Conservation (phyloP, 2,888 invertebrate species). For the Dinocampus coccinellae region DNA sequence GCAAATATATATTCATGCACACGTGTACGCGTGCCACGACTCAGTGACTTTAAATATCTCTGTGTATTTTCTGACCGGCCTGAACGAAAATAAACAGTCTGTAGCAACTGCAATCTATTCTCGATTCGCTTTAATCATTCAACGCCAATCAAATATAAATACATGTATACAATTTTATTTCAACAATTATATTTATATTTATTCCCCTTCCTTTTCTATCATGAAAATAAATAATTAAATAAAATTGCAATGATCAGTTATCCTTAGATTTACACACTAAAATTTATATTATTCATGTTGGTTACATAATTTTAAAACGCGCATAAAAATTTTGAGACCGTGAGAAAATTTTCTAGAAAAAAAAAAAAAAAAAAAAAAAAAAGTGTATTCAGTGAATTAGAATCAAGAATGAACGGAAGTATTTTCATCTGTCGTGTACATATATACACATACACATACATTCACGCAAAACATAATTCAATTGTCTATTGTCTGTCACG, state of each 20-base stretch:
- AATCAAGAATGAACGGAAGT: neutral
- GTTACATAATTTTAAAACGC: neutral
- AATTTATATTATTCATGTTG: neutral
- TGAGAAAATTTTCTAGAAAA: neutral
- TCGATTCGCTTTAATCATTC: conserved; percentile 44
- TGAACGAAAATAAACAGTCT: conserved; percentile 58
- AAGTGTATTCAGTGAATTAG: neutral
- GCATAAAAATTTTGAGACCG: neutral
- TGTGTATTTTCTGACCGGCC: conserved; percentile 53
- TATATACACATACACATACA: neutral
- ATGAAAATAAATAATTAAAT: too few relatives aligned
- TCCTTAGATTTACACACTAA: too few relatives aligned
- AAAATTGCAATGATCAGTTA: too few relatives aligned
- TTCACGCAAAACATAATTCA: too few relatives aligned
- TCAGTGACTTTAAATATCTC: conserved; percentile 53
- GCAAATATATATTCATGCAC: conserved; percentile 21
- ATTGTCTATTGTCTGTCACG: neutral
- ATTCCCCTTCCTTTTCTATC: too few relatives aligned
- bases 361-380: neutral
- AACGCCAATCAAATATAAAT: conserved; percentile 4
- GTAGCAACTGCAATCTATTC: conserved; percentile 52
- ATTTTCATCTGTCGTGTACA: neutral
- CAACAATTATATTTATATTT: neutral
- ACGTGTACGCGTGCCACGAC: conserved; percentile 43
- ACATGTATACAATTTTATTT: neutral